These are phyloP conservation scores for Galaxias olidus DNA, from an alignment of 2,797 vertebrate species.

Conservation along the genomic window DNA sequence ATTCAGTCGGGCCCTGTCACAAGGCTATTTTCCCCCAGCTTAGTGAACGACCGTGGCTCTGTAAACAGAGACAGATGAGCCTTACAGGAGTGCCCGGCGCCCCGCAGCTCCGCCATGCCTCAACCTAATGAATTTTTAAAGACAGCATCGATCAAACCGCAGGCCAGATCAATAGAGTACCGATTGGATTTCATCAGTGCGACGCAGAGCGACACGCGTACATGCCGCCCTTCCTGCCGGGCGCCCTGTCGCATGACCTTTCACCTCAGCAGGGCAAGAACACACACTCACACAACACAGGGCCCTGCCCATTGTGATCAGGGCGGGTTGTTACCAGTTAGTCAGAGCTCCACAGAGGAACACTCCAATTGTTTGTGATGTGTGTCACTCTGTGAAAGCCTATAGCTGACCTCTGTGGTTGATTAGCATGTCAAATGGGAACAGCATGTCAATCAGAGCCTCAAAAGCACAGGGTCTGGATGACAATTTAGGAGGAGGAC, in stretches of 20 bases:
- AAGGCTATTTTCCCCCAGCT: conserved; percentile 38
- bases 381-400: conserved; percentile 11
- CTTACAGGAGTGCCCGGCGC: conserved; percentile 51
- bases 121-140: conserved; percentile 78
- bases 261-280: conserved; percentile 14
- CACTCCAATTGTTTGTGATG: conserved; percentile 11
- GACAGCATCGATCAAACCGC: conserved; percentile 73
- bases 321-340: not conserved
- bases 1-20: conserved; percentile 27
- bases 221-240: conserved; percentile 34
- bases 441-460: conserved; percentile 26
- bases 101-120: conserved; percentile 54
- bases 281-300: conserved; percentile 6
- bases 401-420: conserved; percentile 24
- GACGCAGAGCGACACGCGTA: conserved; percentile 17
- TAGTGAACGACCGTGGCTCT: conserved; percentile 56
- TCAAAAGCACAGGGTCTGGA: not conserved
- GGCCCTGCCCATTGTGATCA: not conserved
- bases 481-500: no score
- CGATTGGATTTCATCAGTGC: conserved; percentile 60
- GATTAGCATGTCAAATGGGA: conserved; percentile 25
- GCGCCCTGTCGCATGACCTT: conserved; percentile 25
- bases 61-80: conserved; percentile 69
- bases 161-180: conserved; percentile 70
- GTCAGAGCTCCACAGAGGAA: not conserved